Base-by-base conservation (phyloP, 2,888 invertebrate species). In the Lobophora halterata region DNA sequence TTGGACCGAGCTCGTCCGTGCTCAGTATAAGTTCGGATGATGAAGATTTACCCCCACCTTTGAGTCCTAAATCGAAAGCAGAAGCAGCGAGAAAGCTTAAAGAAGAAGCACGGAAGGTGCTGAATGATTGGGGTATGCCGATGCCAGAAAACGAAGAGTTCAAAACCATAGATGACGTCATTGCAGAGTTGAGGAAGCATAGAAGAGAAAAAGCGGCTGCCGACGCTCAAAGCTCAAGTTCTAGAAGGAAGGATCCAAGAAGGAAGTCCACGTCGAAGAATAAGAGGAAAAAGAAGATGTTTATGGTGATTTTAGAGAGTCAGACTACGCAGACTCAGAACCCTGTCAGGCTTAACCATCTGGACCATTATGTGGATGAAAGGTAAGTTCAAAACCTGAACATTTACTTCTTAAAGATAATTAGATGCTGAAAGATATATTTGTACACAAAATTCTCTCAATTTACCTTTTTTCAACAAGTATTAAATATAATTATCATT, bases 321-420 rank as follows among this genome's bases (percentile, higher is more conserved):
- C 43, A 43, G 23, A 43, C 37, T 23, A 43, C 79, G 9, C 72
- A 73, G 40, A 69, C 49, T 18, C 79, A 73, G 46, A 77, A 56
- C 45, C 78, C 85, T 2, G 54, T 88, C 45, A 76, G 74, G 48
- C 58, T 88, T 55, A 83, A 88, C n/a, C n/a, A n/a, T 60, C 70
- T 88, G 65, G 88, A 88, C 43, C 86, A 81, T 61, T 78, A 81
- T 53, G 85, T 88, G 38, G 86, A 88, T 51, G 83, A 82, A 34
- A 75, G 82, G 88, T 88, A 29, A 74, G 32, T 34, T 31, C 38
- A 17, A 38, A 42, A 14, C 46, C n/a, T 21, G 7, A 14, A 27
- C 14, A 8, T 14, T 20, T n/a, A n/a, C n/a, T n/a, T n/a, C n/a
- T n/a, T n/a, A n/a, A n/a, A n/a, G n/a, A n/a, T n/a, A n/a, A n/a